Base-by-base conservation (phyloP, 1,140 invertebrate species). In the Drosophila lini region DNA sequence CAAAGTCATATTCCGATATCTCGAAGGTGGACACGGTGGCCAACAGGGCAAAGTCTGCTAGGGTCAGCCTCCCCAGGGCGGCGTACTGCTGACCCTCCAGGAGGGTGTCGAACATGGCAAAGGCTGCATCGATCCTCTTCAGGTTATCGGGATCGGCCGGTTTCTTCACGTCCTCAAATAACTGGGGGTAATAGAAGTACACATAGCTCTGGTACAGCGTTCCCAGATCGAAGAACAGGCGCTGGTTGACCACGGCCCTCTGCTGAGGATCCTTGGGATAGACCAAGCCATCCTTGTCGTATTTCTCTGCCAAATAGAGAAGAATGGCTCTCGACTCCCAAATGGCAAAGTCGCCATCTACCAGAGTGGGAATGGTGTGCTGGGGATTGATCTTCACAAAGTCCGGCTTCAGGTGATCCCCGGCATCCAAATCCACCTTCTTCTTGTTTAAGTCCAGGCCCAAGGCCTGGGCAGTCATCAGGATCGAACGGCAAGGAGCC, bases 381-480 rank as follows among this genome's bases (percentile, higher is more conserved):
- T 91, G 89, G 16, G 92, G 92, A 52, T 93, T 93, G 16, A 93
- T 56, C 74, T 96, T 95, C 1, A 96, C 16, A 80, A 94, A 97
- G 81, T 96, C 95, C 3, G 96, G 95, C 58, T 93, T 95, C 53
- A 95, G 84, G 58, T 96, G 94, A 60, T 96, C 95, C 0, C 94
- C 94, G 2, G 93, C 92, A 78, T 94, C 90, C 0, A 96, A 81
- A 79, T 96, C 94, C 2, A 94, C 92, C 11, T 94, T 83, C 85
- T 95, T 95, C n/a, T 96, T 91, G 85, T 97, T 96, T 9, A 97
- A 83, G 44, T 96, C 94, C 3, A 97, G 71, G 28, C 95, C 96
- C 13, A 97, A 81, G 36, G 94, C 94, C 67, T 94, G 94, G 10
- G 95, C 95, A 1, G 94, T 93, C 82, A 97, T 93, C 50, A 95